Percentiles rank a stretch among this genome's conserved stretches.
Evolutionary conservation across 2,888 invertebrate species (phyloP).

Genomic region (Ceramica pisi): DNA sequence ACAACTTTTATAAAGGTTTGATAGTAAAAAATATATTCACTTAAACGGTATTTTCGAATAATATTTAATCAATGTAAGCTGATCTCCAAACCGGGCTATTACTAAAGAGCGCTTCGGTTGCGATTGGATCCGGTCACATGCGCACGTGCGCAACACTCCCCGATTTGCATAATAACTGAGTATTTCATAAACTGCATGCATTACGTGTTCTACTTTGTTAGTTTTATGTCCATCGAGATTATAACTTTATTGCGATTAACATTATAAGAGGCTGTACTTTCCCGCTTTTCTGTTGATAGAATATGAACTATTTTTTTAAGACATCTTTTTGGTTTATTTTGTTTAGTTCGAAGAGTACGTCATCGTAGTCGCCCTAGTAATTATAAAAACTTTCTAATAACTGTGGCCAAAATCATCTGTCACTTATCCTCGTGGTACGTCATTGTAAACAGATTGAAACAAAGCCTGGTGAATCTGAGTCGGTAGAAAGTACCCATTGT

Average conservation of each 20-base stretch:
- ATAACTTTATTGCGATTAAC: background rate
- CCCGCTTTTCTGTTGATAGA: background rate
- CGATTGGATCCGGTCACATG: slow-evolving; percentile 28
- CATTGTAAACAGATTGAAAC: background rate
- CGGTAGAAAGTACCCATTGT: slow-evolving; percentile 23
- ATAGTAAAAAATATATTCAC: slow-evolving; percentile 4
- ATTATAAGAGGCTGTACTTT: background rate
- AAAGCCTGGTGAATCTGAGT: too few relatives aligned
- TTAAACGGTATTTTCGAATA: slow-evolving; percentile 21
- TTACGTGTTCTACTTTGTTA: slow-evolving; percentile 1
- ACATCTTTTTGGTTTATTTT: too few relatives aligned
- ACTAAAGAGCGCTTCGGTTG: slow-evolving; percentile 10
- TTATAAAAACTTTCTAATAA: slow-evolving; percentile 3
- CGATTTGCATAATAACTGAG: slow-evolving; percentile 19
- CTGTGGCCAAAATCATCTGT: background rate
- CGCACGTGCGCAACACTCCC: slow-evolving; percentile 8
- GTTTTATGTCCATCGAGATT: background rate
- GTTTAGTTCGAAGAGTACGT: too few relatives aligned
- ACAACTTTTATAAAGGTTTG: background rate
- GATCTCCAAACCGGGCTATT: slow-evolving; percentile 1
- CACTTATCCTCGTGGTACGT: background rate
- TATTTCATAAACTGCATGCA: slow-evolving; percentile 17
- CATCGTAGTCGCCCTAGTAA: too few relatives aligned
- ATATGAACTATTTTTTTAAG: background rate
- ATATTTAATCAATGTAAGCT: background rate